Conservation (phyloP, 2,888 invertebrate species). For the Euclidia mi region DNA sequence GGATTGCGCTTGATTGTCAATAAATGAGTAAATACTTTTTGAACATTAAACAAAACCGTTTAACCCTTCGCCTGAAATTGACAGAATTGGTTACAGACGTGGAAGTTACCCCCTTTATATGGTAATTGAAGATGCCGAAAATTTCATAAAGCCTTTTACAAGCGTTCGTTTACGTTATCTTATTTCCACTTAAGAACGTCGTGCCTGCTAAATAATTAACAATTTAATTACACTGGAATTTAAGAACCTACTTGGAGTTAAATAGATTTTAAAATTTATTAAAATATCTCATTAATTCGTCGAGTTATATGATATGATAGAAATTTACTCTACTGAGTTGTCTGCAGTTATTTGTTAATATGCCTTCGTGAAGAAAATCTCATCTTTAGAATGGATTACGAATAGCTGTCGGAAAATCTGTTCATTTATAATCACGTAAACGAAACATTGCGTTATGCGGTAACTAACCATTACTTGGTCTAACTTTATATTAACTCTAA, state of each 20-base stretch:
- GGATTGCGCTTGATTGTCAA: too few species aligned
- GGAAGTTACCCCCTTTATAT: constrained; percentile 26
- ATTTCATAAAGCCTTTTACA: constrained; percentile 41
- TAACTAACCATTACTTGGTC: too few species aligned
- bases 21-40: neutral
- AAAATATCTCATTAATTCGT: constrained; percentile 29
- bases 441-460: too few species aligned
- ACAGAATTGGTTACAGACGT: constrained; percentile 3
- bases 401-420: too few species aligned
- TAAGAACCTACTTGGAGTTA: constrained; percentile 32
- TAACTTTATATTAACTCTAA: too few species aligned
- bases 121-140: constrained; percentile 41
- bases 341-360: too few species aligned
- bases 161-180: constrained; percentile 30
- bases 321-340: too few species aligned
- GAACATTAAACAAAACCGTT: neutral
- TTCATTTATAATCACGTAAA: too few species aligned
- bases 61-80: constrained; percentile 4
- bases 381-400: too few species aligned
- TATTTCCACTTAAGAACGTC: constrained; percentile 34
- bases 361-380: too few species aligned
- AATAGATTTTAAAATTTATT: constrained; percentile 35
- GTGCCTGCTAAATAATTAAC: constrained; percentile 39
- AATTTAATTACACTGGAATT: constrained; percentile 37
- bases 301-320: constrained; percentile 15